These are phyloP conservation scores for Actinopyga echinites DNA, from an alignment of 53 echinoderm and acorn worm genomes.

Conservation along the genomic window DNA sequence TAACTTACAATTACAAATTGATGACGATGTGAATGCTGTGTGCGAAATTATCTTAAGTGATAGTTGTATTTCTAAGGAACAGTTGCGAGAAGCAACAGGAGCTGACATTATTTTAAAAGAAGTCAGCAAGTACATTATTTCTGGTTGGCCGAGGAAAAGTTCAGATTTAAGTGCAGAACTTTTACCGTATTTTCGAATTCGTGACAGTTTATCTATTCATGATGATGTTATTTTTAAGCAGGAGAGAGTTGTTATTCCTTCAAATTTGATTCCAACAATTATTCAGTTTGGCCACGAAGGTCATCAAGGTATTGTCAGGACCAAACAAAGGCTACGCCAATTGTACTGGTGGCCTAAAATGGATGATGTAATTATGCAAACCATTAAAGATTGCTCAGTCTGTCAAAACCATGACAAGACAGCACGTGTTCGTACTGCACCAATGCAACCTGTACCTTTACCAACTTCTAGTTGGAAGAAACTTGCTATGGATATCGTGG, in stretches of 20 bases:
- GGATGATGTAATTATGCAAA: conserved; percentile 17
- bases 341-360: too few species aligned
- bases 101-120: background rate
- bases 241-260: too few species aligned
- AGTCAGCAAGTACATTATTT: background rate
- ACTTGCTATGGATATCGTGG: conserved; percentile 68
- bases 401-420: conserved; percentile 67
- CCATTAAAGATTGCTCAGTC: conserved; percentile 28
- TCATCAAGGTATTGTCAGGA: too few species aligned
- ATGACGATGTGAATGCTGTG: background rate
- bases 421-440: conserved; percentile 28
- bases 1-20: background rate
- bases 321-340: too few species aligned
- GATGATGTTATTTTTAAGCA: too few species aligned
- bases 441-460: conserved; percentile 60
- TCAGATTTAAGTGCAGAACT: background rate
- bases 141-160: background rate
- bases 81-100: background rate
- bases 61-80: background rate
- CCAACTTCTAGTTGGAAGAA: conserved; percentile 59
- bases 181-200: background rate
- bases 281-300: too few species aligned
- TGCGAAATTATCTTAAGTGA: background rate
- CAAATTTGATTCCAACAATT: too few species aligned
- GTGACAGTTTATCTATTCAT: conserved; percentile 10